Conservation (phyloP, 2,113 vertebrate genomes). For the Hoplias malabaricus region DNA sequence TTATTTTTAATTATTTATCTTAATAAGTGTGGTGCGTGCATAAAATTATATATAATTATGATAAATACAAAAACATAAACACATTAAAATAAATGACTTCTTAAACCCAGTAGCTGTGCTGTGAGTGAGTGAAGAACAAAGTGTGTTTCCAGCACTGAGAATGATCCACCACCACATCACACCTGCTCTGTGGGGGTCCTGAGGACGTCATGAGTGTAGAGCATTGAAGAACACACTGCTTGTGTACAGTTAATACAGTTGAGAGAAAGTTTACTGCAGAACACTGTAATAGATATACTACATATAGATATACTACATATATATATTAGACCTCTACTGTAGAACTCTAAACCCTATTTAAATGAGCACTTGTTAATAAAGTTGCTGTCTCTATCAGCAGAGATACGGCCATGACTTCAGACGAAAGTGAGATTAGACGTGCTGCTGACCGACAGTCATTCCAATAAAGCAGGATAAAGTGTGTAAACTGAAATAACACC, state of each 20-base stretch:
- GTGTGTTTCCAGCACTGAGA: too few species aligned
- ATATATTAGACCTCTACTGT: neutral
- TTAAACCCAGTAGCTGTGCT: too few species aligned
- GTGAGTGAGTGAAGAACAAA: too few species aligned
- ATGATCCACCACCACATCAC: too few species aligned
- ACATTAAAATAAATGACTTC: too few species aligned
- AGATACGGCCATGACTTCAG: slow-evolving; percentile 7
- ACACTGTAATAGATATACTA: neutral
- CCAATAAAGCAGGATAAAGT: neutral
- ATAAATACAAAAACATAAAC: too few species aligned
- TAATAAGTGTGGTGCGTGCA: too few species aligned
- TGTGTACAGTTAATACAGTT: neutral
- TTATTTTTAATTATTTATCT: too few species aligned
- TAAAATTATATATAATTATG: too few species aligned
- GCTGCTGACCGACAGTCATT: neutral
- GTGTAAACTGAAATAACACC: neutral
- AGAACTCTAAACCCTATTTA: neutral
- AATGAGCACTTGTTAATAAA: neutral
- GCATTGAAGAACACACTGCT: too few species aligned
- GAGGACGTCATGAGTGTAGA: too few species aligned
- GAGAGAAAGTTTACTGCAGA: neutral
- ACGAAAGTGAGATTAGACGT: neutral
- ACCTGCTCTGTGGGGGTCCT: too few species aligned
- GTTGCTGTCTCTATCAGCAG: neutral
- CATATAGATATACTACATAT: neutral